Base-by-base conservation (phyloP, 2,797 vertebrate species). In the Pseudopleuronectes americanus region DNA sequence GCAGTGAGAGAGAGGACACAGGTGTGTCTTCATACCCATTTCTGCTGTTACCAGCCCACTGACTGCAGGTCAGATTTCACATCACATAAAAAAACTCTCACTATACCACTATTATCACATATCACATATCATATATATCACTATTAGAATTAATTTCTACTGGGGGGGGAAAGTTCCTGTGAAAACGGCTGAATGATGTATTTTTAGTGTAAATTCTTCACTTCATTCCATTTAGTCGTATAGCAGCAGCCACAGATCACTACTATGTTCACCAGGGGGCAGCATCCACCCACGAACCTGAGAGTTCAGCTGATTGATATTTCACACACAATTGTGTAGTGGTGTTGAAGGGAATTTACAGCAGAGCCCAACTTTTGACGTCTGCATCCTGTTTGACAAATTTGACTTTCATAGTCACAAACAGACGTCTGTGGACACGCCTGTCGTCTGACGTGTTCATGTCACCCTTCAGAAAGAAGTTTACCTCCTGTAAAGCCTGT, bases 211-310 rank as follows among this genome's bases (percentile, higher is more conserved):
- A 4, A 43, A 5, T 17, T 17, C 41, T 14, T 43, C 14, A 43
- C 6, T 17, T 5, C 16, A 16, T 16, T n/a, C 3, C 22, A 2
- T 2, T 8, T 2, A 17, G 22, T 12, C 23, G 22, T 26, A 19
- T 2, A 10, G 9, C 43, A 28, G 8, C 58, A 22, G 4, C 3
- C 24, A 21, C 12, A 38, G 19, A 38, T 36, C 16, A 13, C 43
- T 49, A 6, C 7, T 22, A 0, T 45, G 14, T 8, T 31, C 91
- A 88, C 70, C 53, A 87, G 90, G 49, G 85, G 86, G 87, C 84
- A 87, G 77, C 76, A 81, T 77, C 54, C 19, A 12, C 7, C 52
- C 57, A 78, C 2, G 53, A 54, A 71, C 26, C 8, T n/a, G n/a
- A 47, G 26, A 31, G 9, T n/a, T 28, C 24, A 33, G 6, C 49